Evolutionary conservation across 2,113 vertebrate species (phyloP).

Genomic region (Chauna torquata): DNA sequence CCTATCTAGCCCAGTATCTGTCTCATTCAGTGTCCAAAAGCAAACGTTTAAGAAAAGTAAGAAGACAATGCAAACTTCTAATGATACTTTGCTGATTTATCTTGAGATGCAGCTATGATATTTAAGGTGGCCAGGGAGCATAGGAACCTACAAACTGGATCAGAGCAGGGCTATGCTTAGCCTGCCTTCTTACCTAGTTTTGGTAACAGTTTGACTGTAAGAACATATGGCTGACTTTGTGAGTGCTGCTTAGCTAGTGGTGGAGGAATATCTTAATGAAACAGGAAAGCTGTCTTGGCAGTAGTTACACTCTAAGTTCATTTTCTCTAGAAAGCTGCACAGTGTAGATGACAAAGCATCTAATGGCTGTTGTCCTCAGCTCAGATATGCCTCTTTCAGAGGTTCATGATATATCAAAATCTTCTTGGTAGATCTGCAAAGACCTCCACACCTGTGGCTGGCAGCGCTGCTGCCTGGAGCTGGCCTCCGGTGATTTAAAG

Average conservation of each 20-base stretch:
- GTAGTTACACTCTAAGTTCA: background rate
- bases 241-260: background rate
- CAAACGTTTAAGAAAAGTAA: background rate
- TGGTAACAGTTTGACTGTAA: background rate
- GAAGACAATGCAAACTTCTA: background rate
- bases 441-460: background rate
- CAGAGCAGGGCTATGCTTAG: background rate
- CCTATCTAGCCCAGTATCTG: background rate
- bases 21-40: background rate
- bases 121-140: background rate
- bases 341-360: background rate
- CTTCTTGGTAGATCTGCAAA: background rate
- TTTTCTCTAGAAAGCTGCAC: background rate
- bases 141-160: background rate
- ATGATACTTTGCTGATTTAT: background rate
- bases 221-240: background rate
- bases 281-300: background rate
- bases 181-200: background rate
- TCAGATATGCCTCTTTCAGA: background rate
- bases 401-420: background rate
- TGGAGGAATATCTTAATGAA: background rate
- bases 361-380: background rate
- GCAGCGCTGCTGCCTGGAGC: background rate
- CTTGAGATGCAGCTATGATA: background rate
- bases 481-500: background rate